Conservation (phyloP, 1,140 invertebrate genomes). For the Paramacrobiotus metropolitanus region DNA sequence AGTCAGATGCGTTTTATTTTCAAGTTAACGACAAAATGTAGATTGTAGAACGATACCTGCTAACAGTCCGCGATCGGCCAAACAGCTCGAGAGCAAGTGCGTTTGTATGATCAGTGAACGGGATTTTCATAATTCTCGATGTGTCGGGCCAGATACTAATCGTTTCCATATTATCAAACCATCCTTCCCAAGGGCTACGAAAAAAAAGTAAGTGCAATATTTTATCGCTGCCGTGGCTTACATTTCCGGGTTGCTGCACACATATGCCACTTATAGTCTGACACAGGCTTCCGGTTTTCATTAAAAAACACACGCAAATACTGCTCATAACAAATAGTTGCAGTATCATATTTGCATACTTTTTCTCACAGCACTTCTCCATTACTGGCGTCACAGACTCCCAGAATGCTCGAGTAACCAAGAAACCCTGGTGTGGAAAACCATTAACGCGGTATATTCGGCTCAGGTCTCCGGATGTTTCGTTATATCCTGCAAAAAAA, state of each 20-base stretch:
- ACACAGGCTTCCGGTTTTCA: not conserved
- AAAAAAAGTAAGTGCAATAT: not conserved
- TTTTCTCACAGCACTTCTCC: not conserved
- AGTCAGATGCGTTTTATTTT: not conserved
- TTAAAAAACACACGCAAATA: not conserved
- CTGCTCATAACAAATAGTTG: not conserved
- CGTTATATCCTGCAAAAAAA: slow-evolving; percentile 18
- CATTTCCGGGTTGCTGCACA: too few species aligned
- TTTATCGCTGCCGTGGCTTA: not conserved
- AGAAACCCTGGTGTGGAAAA: slow-evolving; percentile 20
- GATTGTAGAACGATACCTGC: too few species aligned
- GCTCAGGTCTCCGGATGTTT: slow-evolving; percentile 15
- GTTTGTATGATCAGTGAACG: not conserved
- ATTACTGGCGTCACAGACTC: not conserved
- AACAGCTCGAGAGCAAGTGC: not conserved
- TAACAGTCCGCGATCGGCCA: not conserved
- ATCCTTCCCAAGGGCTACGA: not conserved
- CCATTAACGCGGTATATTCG: slow-evolving; percentile 19
- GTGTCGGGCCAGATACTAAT: not conserved
- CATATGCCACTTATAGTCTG: not conserved
- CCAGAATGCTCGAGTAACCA: slow-evolving; percentile 16
- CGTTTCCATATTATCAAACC: not conserved
- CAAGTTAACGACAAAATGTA: too few species aligned
- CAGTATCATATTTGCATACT: not conserved
- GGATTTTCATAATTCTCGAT: not conserved